Percentiles rank a stretch among this genome's conserved stretches.
Evolutionary conservation across 2,888 invertebrate species (phyloP).

Genomic region (Limnephilus rhombicus): DNA sequence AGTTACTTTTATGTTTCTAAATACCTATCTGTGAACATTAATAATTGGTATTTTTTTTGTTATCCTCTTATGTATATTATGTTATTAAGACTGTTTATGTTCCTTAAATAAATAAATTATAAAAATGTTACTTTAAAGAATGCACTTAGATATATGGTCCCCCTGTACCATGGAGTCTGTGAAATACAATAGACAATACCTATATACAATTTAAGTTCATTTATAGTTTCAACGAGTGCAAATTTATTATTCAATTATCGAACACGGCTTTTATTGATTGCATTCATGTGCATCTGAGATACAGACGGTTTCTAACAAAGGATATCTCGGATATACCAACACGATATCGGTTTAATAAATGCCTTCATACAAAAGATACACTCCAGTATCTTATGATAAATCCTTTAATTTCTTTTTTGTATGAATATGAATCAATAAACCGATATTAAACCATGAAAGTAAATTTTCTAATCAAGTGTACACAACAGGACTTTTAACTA

Average conservation of each 20-base stretch:
- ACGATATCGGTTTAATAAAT: background rate
- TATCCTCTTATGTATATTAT: no score
- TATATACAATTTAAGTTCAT: background rate
- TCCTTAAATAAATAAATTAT: no score
- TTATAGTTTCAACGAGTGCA: background rate
- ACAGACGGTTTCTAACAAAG: background rate
- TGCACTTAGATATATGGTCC: background rate
- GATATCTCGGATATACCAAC: background rate
- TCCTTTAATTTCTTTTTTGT: no score
- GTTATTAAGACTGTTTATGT: no score
- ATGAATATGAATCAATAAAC: no score
- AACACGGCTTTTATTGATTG: slow-evolving; percentile 10
- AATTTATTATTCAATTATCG: slow-evolving; percentile 27
- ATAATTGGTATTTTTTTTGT: no score
- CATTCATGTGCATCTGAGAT: background rate
- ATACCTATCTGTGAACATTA: no score
- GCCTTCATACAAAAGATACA: background rate
- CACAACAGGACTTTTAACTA: no score
- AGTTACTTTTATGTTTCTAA: no score
- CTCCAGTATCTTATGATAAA: no score
- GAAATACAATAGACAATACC: background rate
- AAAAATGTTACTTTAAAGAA: background rate
- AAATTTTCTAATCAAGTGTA: no score
- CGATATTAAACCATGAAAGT: no score
- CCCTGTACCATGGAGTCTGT: background rate